Percentiles rank a stretch among this genome's conserved stretches.
These are phyloP conservation scores for Trachelus tabidus DNA, from an alignment of 2,888 invertebrate genomes.

Conservation along the genomic window DNA sequence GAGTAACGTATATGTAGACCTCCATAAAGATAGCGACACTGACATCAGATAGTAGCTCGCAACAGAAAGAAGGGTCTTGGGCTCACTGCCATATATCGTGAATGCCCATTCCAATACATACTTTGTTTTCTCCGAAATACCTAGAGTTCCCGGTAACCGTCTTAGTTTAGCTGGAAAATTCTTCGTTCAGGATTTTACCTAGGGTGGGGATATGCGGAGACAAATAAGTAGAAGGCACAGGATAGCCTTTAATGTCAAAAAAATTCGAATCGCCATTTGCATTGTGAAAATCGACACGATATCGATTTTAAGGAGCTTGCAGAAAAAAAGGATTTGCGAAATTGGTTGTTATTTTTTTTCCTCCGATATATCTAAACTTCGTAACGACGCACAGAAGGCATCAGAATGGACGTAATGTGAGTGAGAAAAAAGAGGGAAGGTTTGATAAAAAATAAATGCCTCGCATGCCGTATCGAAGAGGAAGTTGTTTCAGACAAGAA, in stretches of 20 bases:
- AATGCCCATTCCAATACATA: background rate
- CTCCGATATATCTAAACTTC: background rate
- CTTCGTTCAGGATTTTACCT: background rate
- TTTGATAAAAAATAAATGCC: slow-evolving; percentile 21
- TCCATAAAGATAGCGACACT: slow-evolving; percentile 52
- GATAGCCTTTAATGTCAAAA: background rate
- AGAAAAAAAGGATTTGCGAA: background rate
- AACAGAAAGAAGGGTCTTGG: background rate
- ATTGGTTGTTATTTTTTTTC: no score
- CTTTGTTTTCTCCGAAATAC: background rate
- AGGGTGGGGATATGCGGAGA: background rate
- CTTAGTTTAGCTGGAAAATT: background rate
- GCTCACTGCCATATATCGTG: background rate
- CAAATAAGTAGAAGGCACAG: background rate
- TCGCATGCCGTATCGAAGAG: slow-evolving; percentile 22
- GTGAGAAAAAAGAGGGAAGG: slow-evolving; percentile 11
- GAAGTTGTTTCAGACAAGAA: slow-evolving; percentile 28
- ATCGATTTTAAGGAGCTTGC: background rate
- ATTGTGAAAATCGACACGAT: background rate
- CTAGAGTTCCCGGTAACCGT: background rate
- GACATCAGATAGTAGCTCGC: slow-evolving; percentile 35
- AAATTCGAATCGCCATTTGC: background rate
- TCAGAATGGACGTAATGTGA: background rate
- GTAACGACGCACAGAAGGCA: background rate
- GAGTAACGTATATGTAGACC: slow-evolving; percentile 10